Conservation (phyloP, 2,113 vertebrate genomes). For the Coracopsis vasa region DNA sequence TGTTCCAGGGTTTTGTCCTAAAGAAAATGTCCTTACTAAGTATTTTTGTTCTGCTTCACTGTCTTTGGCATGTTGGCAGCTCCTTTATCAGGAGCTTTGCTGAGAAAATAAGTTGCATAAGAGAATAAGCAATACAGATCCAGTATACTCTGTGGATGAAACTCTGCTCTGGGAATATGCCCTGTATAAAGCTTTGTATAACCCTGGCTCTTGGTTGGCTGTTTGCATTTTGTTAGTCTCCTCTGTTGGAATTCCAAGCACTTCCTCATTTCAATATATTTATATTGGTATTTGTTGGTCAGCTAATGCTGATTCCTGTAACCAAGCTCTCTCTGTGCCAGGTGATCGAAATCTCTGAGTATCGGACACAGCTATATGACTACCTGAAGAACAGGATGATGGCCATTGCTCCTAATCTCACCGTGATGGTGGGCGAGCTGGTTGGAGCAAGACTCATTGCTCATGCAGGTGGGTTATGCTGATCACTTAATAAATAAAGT, state of each 20-base stretch:
- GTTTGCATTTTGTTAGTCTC: neutral
- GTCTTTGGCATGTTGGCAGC: slow-evolving; percentile 12
- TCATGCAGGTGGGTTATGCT: slow-evolving; percentile 84
- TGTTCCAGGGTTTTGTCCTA: slow-evolving; percentile 14
- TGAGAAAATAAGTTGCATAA: neutral
- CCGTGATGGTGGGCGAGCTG: slow-evolving; percentile 94
- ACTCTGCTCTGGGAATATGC: neutral
- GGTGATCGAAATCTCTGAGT: slow-evolving; percentile 97
- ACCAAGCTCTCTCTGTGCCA: slow-evolving; percentile 47
- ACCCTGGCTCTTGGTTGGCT: neutral
- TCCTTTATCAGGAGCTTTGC: neutral
- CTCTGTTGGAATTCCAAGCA: neutral
- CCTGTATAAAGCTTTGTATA: neutral
- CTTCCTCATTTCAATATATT: neutral
- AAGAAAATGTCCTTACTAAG: neutral
- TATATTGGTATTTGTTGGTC: neutral
- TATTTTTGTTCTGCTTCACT: slow-evolving; percentile 22
- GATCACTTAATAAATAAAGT: neutral
- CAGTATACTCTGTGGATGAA: neutral
- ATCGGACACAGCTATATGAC: slow-evolving; percentile 93
- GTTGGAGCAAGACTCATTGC: slow-evolving; percentile 96
- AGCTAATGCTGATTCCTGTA: neutral
- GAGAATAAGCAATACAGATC: neutral
- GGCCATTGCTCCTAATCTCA: slow-evolving; percentile 97
- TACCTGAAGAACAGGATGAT: slow-evolving; percentile 99